Base-by-base conservation (phyloP, 1,140 invertebrate species). In the Hylyphantes graminicola region DNA sequence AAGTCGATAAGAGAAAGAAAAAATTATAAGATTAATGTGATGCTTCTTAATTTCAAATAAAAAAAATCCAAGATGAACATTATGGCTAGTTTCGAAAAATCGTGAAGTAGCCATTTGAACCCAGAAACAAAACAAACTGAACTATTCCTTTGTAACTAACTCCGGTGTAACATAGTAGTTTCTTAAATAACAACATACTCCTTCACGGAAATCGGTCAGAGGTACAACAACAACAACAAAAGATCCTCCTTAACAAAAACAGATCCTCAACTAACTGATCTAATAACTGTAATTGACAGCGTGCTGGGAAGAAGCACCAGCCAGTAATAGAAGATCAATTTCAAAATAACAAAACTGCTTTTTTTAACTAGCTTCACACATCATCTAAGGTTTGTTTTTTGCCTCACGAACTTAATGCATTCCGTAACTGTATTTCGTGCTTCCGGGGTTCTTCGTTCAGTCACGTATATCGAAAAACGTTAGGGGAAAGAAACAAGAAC, bases 281-380 rank as follows among this genome's bases (percentile, higher is more conserved):
- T 63, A 61, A 64, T 63, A 76, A 64, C 54, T 59, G 54, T 53
- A 76, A 64, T 76, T 76, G 74, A 50, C 59, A 19, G 11, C n/a
- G 19, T 17, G 48, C 48, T 35, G 48, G 48, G n/a, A 12, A 35
- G 35, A 76, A 63, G 21, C 21, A 21, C 19, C 53, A n/a, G 63
- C 21, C 21, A 19, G 59, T 63, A 76, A 76, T 76, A 35, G 74
- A 63, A 17, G 74, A 76, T 64, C 17, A 35, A 64, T 76, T 64
- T 12, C 35, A 50, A 76, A 67, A 17, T 67, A 61, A 59, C 17
- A 13, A 70, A 70, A 53, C n/a, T 48, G 48, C 68, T n/a, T 59
- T 53, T 70, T 70, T 50, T 70, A 53, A 53, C 19, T 53, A 11
- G 21, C 9, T 70, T 53, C 51, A 21, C 54, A 51, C 17, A 10